Evolutionary conservation across 2,113 vertebrate species (phyloP).

Genomic region (Carollia perspicillata): DNA sequence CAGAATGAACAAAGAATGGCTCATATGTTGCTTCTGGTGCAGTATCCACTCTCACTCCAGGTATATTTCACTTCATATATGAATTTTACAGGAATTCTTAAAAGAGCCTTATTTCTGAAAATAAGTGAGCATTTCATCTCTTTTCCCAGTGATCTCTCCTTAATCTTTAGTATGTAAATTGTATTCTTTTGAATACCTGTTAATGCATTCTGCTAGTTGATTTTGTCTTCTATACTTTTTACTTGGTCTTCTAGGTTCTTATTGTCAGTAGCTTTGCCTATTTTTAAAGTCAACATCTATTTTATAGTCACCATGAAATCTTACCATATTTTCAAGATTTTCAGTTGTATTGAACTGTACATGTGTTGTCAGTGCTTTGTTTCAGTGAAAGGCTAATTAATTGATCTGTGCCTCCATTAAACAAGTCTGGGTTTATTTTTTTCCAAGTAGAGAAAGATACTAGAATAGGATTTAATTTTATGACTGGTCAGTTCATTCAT

Average conservation of each 20-base stretch:
- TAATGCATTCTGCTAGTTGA: neutral
- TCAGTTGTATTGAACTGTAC: neutral
- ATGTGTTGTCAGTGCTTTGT: neutral
- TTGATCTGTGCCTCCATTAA: neutral
- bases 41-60: neutral
- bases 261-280: neutral
- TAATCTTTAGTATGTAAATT: neutral
- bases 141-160: neutral
- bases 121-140: neutral
- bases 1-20: neutral
- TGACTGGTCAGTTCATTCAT: neutral
- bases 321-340: neutral
- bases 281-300: neutral
- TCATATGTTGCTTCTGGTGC: neutral
- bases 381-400: neutral
- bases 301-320: neutral
- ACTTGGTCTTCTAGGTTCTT: neutral
- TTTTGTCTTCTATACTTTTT: neutral
- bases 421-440: neutral
- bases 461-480: neutral
- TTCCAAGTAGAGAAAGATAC: neutral
- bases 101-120: neutral
- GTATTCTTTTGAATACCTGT: neutral
- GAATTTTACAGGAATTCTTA: neutral
- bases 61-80: neutral